These are phyloP conservation scores for Erpobdella octoculata DNA, from an alignment of 2,888 invertebrate species.

Conservation along the genomic window DNA sequence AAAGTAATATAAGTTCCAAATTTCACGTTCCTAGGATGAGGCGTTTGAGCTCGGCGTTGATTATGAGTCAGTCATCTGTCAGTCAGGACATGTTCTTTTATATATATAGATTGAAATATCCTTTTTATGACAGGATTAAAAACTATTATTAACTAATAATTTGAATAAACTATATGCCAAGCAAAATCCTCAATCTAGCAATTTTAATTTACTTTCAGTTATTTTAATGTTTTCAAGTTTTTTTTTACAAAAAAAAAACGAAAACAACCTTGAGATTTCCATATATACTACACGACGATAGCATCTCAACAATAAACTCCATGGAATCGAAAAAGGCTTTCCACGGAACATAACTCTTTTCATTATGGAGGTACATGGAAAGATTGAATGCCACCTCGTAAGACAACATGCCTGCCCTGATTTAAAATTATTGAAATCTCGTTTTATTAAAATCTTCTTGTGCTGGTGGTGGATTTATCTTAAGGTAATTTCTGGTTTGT, in stretches of 20 bases:
- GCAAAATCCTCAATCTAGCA: background rate
- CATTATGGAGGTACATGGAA: constrained; percentile 46
- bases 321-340: constrained; percentile 46
- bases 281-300: constrained; percentile 46
- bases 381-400: constrained; percentile 49
- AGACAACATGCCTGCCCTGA: constrained; percentile 46
- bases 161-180: background rate
- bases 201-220: background rate
- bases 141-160: background rate
- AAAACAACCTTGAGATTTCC: constrained; percentile 44
- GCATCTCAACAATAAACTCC: constrained; percentile 47
- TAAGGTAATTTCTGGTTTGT: background rate
- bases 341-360: constrained; percentile 50
- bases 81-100: too few relatives aligned
- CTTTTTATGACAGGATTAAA: too few relatives aligned
- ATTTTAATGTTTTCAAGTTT: background rate
- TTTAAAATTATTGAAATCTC: background rate
- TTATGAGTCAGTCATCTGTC: too few relatives aligned
- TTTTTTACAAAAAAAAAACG: background rate
- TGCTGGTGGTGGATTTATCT: too few relatives aligned
- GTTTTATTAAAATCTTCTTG: too few relatives aligned
- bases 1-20: too few relatives aligned
- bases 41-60: too few relatives aligned
- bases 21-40: too few relatives aligned
- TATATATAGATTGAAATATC: too few relatives aligned